These are phyloP conservation scores for Cochlearius cochlearius DNA, from an alignment of 2,113 vertebrate genomes.

Conservation along the genomic window DNA sequence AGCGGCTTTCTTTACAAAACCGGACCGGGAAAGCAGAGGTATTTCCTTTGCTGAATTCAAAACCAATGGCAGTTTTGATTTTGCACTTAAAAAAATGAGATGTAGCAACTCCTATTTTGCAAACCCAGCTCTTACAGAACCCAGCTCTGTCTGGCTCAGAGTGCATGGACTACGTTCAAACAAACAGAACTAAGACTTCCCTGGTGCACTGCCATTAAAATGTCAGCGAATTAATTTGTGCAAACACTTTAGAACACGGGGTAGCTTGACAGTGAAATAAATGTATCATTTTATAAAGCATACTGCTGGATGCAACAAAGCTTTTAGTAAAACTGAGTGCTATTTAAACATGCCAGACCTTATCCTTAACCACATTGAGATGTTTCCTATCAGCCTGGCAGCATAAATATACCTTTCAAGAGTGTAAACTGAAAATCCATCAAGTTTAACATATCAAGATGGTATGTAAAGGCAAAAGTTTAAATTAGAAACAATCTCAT, in stretches of 20 bases:
- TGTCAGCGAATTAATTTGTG: conserved; percentile 2
- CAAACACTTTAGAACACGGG: not conserved
- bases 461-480: not conserved
- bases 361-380: not conserved
- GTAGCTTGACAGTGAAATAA: not conserved
- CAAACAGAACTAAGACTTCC: not conserved
- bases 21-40: not conserved
- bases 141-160: not conserved
- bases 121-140: not conserved
- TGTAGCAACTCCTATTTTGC: not conserved
- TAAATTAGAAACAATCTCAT: not conserved
- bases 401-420: not conserved
- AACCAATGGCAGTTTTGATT: not conserved
- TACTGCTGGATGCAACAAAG: not conserved
- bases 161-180: not conserved
- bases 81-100: not conserved
- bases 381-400: not conserved
- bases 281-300: conserved; percentile 9
- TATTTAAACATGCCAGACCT: conserved; percentile 26
- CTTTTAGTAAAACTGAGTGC: conserved; percentile 7
- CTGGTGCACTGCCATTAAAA: not conserved
- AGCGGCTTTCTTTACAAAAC: not conserved
- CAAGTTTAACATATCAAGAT: not conserved
- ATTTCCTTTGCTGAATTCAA: not conserved
- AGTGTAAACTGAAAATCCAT: conserved; percentile 27